Evolutionary conservation across 2,797 vertebrate genomes (phyloP).

Genomic region (Scolopax bukidnonensis): DNA sequence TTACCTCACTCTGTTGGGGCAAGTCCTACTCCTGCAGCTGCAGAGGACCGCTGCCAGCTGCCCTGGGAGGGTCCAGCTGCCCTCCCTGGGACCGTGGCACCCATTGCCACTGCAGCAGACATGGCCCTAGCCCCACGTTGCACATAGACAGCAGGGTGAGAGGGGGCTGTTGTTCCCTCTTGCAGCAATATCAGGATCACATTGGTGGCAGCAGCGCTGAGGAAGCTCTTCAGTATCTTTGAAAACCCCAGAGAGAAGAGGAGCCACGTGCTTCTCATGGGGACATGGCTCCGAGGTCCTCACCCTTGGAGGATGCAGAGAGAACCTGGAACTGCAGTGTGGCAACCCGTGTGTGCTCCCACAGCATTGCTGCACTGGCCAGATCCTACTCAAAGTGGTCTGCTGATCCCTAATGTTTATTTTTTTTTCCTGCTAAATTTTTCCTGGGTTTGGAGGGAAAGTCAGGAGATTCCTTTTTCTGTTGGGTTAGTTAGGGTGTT

Average conservation of each 20-base stretch:
- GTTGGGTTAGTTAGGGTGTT: background rate
- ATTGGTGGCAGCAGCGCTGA: accelerated
- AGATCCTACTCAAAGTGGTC: background rate
- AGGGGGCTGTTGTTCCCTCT: background rate
- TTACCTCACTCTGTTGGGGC: constrained; percentile 47
- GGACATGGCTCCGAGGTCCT: background rate
- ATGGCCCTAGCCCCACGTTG: accelerated
- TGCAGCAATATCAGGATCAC: accelerated
- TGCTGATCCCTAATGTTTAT: background rate
- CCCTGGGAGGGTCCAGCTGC: background rate
- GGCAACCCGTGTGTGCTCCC: accelerated
- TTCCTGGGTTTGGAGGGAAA: background rate
- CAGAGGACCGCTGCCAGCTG: constrained; percentile 1
- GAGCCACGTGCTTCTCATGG: accelerated
- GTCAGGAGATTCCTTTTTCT: background rate
- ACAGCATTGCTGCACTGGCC: background rate
- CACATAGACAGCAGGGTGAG: accelerated
- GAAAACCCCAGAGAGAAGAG: background rate
- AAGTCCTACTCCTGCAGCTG: constrained; percentile 57
- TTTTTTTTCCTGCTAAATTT: background rate
- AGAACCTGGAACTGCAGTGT: background rate
- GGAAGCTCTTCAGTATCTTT: background rate
- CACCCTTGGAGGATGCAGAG: accelerated
- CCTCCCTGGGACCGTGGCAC: accelerated
- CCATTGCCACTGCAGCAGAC: background rate